Base-by-base conservation (phyloP, 2,888 invertebrate species). In the Quadroppia sp. region DNA sequence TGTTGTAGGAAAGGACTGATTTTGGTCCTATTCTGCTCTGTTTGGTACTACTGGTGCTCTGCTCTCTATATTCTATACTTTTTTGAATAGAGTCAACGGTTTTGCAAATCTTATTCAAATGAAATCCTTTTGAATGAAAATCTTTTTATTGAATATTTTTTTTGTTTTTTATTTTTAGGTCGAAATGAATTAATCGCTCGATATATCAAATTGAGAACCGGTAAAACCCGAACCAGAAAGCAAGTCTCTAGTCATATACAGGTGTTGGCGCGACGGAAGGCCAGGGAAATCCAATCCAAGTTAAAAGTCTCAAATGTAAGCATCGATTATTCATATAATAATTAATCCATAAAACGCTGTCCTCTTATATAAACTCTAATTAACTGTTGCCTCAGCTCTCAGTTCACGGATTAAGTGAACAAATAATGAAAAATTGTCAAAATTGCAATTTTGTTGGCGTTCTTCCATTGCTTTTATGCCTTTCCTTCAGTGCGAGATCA, bases 201-300 rank as follows among this genome's bases (percentile, higher is more conserved):
- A 82, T 99, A 99, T 87, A 99, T 99, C 84, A 99, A 99, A 87
- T 87, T 99, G 82, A 89, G 99, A 81, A 99, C 99, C 80, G 99
- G 99, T 79, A 99, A 99, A 85, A 98, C 98, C 85, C 89, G 99
- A 84, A 98, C 99, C 83, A 88, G 99, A 83, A 99, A 99, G 86
- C 99, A 99, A 87, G 99, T 99, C 82, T 98, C 98, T 81, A 98
- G 97, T 81, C 99, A 99, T 85, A 99, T 99, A 85, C 99, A 99
- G 86, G 99, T 99, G 82, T 88, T 99, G 83, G 99, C 99, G 80
- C 89, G 99, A 84, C 88, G 99, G 86, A 98, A 96, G 87, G 88
- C 97, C 80, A 89, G 99, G 80, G 99, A 99, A 87, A 92, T 97
- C 80, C 97, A 98, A 85, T 92, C 95, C 81, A 96, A 96, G 88